These are phyloP conservation scores for Nothocercus julius DNA, from an alignment of 2,113 vertebrate species.

Conservation along the genomic window DNA sequence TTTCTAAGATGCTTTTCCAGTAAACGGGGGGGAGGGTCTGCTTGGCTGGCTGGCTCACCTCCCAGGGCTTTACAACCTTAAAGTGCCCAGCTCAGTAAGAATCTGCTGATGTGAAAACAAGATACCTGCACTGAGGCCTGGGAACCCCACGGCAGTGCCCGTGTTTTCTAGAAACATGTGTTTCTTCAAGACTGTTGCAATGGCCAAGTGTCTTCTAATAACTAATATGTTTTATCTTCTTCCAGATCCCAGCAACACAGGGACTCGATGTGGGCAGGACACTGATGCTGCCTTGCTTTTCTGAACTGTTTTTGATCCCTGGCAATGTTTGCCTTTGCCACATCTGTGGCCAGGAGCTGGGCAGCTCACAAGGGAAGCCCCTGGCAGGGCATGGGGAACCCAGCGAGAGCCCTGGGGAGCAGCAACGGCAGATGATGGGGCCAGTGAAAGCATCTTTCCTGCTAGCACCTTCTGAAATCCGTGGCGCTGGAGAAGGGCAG, in stretches of 20 bases:
- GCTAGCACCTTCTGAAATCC: background rate
- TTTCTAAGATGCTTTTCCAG: slow-evolving; percentile 31
- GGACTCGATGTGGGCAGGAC: background rate
- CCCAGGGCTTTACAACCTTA: background rate
- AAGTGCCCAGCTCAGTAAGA: background rate
- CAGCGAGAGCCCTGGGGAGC: background rate
- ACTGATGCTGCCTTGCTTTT: background rate
- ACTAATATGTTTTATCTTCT: background rate
- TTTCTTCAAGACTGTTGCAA: background rate
- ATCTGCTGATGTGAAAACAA: background rate
- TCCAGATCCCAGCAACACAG: background rate
- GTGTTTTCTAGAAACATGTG: background rate
- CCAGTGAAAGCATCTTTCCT: background rate
- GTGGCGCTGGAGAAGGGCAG: background rate
- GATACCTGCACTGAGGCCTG: background rate
- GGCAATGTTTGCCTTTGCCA: background rate
- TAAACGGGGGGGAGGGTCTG: slow-evolving; percentile 2
- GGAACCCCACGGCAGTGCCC: background rate
- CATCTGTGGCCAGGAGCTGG: background rate
- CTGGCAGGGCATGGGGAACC: background rate
- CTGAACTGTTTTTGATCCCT: background rate
- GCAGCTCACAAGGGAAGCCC: background rate
- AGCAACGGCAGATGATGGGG: background rate
- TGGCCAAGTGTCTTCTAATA: background rate
- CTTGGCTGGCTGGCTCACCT: slow-evolving; percentile 23